Evolutionary conservation across 2,888 invertebrate species (phyloP), one percentile per base, ranked within the genome.

Genomic region (Erpobdella octoculata): DNA sequence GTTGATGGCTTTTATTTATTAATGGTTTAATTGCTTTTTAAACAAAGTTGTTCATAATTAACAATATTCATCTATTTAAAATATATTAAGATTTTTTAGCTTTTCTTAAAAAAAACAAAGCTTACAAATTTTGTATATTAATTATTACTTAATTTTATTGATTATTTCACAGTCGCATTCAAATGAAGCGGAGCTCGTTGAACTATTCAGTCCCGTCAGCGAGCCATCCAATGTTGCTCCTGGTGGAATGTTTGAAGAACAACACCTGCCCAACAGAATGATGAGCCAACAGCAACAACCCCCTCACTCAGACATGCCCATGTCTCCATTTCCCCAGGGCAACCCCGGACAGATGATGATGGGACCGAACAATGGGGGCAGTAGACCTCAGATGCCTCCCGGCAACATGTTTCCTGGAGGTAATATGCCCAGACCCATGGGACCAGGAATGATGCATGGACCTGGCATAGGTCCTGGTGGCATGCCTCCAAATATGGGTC

Each of bases 161-260:
- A 66, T 5, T 38, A 12, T 38, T 6, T 38, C 9, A 21, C 38
- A 37, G 31, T 28, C 41, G 28, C 53, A 31, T 4, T 65, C 46
- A 28, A 53, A 53, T 18, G 71, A 71, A n/a, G 66, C 66, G 25
- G 71, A 69, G 21, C 46, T 69, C 37, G 67, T 48, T 18, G 72
- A 72, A 25, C 38, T 72, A 12, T 72, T 72, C 61, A 67, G 67
- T 69, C 72, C 72, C 12, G 72, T 72, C 21, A 72, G 72, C 69
- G 72, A 72, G 37, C 67, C 72, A 21, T 62, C 72, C 6, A 71
- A 61, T 4, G 41, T 68, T 12, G 58, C 72, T 33, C 69, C 72
- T 9, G n/a, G n/a, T n/a, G 69, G 69, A 25, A 71, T 71, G 67
- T 71, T 71, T 48, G 71, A 71, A 37, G 71, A 71, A 25, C 67